A percentile compares a stretch with the other conserved stretches of the same genome.
Evolutionary conservation across 2,797 vertebrate species (phyloP).

Genomic region (Pangasius larnaudii): DNA sequence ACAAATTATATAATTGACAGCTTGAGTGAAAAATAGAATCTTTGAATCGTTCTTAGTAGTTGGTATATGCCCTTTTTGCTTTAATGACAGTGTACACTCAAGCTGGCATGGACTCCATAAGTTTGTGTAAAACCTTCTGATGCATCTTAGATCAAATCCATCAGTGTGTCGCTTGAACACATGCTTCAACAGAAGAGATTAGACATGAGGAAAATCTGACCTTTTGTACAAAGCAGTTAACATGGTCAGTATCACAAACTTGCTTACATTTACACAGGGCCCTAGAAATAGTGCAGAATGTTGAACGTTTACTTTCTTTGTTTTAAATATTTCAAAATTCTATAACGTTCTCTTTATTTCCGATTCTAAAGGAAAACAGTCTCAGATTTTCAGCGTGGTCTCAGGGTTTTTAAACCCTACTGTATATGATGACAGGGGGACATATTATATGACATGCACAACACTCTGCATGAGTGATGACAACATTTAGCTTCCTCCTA

Average conservation of each 20-base stretch:
- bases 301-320: neutral
- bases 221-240: neutral
- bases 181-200: neutral
- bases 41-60: neutral
- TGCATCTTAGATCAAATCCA: neutral
- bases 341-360: neutral
- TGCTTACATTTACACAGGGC: neutral
- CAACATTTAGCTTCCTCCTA: conserved; percentile 46
- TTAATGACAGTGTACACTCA: neutral
- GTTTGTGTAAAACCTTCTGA: neutral
- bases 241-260: neutral
- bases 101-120: neutral
- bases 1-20: neutral
- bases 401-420: neutral
- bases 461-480: conserved; percentile 42
- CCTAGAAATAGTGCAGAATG: neutral
- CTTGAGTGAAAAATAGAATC: neutral
- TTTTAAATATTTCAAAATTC: neutral
- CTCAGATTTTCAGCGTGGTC: neutral
- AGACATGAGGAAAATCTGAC: neutral
- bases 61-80: neutral
- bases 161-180: neutral
- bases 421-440: neutral
- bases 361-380: neutral
- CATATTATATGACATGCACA: neutral